Evolutionary conservation across 2,888 invertebrate species (phyloP).

Genomic region (Pteria penguin): DNA sequence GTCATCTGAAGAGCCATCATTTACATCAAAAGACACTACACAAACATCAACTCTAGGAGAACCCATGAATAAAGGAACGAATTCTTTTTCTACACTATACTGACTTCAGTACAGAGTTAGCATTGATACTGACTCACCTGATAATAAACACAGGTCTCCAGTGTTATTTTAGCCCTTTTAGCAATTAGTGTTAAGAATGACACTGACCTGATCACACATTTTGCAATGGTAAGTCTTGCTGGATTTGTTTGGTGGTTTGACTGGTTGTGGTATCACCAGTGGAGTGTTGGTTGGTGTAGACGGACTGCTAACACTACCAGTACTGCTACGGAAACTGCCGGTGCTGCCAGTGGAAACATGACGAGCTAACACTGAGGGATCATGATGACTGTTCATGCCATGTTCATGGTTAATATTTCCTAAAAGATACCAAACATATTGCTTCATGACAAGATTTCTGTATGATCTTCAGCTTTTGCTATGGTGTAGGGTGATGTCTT

Average conservation of each 20-base stretch:
- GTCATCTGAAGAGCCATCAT: too few species aligned
- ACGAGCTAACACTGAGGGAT: slow-evolving; percentile 48
- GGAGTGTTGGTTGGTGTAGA: slow-evolving; percentile 70
- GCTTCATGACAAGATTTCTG: too few species aligned
- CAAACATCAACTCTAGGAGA: too few species aligned
- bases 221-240: slow-evolving; percentile 75
- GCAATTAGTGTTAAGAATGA: too few species aligned
- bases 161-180: background rate
- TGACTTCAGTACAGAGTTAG: too few species aligned
- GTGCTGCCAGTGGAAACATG: slow-evolving; percentile 69
- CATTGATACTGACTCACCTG: too few species aligned
- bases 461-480: too few species aligned
- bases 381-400: slow-evolving; percentile 61
- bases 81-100: too few species aligned
- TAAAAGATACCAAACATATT: slow-evolving; percentile 36
- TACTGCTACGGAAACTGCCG: slow-evolving; percentile 70
- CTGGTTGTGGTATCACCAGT: slow-evolving; percentile 74
- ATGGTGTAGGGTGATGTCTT: too few species aligned
- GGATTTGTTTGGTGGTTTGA: slow-evolving; percentile 67
- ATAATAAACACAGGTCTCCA: too few species aligned
- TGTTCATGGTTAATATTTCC: slow-evolving; percentile 58
- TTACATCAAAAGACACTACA: too few species aligned
- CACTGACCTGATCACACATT: slow-evolving; percentile 75
- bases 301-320: slow-evolving; percentile 69
- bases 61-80: too few species aligned